phyloP scores from a whole-genome alignment of 2,888 invertebrate species.

The Oscheius sp. region DNA sequence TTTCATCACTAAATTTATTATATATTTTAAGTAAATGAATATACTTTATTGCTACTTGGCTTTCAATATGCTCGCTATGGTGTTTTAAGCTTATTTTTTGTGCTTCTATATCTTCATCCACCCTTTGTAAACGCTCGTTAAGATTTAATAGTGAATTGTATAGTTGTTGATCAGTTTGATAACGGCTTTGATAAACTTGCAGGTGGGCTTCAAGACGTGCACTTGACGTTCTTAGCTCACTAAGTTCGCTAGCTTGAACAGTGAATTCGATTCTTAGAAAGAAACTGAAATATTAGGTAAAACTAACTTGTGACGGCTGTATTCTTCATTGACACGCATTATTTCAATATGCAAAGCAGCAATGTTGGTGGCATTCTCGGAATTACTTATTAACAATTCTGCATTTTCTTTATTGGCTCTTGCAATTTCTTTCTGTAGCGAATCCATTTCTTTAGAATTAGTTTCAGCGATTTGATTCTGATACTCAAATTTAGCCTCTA shows the following conservation, averaged over 20 bases:
- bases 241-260: background rate
- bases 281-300: background rate
- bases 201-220: conserved; percentile 22
- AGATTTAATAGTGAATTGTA: conserved; percentile 38
- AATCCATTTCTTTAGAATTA: conserved; percentile 22
- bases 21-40: too few relatives aligned
- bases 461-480: conserved; percentile 43
- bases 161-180: conserved; percentile 36
- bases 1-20: background rate
- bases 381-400: background rate
- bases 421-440: conserved; percentile 13
- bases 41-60: conserved; percentile 37
- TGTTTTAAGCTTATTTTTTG: too few relatives aligned
- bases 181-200: conserved; percentile 30
- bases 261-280: background rate
- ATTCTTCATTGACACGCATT: conserved; percentile 1
- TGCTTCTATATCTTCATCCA: conserved; percentile 35
- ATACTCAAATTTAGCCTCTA: conserved; percentile 50
- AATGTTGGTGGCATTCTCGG: conserved; percentile 7
- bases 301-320: conserved; percentile 7
- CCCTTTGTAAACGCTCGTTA: conserved; percentile 31
- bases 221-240: background rate
- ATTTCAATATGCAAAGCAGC: background rate
- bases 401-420: conserved; percentile 12
- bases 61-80: too few relatives aligned